These are phyloP conservation scores for Galagoides demidoff DNA, from an alignment of 2,797 vertebrate genomes.

Conservation along the genomic window DNA sequence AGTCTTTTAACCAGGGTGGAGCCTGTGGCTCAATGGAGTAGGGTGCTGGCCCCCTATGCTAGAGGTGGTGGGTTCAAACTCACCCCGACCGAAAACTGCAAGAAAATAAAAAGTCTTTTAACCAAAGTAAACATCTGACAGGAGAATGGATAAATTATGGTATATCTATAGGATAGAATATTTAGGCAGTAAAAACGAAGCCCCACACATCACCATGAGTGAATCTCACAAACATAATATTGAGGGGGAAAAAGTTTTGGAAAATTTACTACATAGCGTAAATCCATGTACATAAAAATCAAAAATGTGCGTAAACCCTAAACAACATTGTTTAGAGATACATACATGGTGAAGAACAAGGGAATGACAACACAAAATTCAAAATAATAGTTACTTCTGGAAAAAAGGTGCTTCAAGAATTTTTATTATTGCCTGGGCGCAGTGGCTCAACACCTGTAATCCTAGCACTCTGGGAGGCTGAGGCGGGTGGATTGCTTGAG, in stretches of 20 bases:
- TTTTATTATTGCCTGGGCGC: background rate
- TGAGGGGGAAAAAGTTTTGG: background rate
- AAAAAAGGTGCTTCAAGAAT: background rate
- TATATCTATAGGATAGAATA: background rate
- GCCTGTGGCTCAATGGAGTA: too few relatives aligned
- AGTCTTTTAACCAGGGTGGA: background rate
- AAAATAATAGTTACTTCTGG: background rate
- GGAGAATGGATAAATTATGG: background rate
- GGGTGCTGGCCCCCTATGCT: too few relatives aligned
- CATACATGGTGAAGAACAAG: slow-evolving; percentile 16
- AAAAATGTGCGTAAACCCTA: slow-evolving; percentile 18
- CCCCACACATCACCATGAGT: background rate
- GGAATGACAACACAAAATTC: background rate
- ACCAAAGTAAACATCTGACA: slow-evolving; percentile 31
- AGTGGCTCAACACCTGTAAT: too few relatives aligned
- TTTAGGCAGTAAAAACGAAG: slow-evolving; percentile 11
- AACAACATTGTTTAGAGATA: background rate
- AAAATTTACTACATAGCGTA: background rate
- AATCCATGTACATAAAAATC: background rate
- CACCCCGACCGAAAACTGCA: too few relatives aligned
- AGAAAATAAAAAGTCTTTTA: background rate
- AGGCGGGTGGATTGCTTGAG: too few relatives aligned
- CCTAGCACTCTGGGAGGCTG: too few relatives aligned
- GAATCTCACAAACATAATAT: background rate
- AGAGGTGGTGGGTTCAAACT: too few relatives aligned